A percentile compares a stretch with the other conserved stretches of the same genome.
These are phyloP conservation scores for Microcebus murinus DNA, from an alignment of 2,113 vertebrate species.

Conservation along the genomic window DNA sequence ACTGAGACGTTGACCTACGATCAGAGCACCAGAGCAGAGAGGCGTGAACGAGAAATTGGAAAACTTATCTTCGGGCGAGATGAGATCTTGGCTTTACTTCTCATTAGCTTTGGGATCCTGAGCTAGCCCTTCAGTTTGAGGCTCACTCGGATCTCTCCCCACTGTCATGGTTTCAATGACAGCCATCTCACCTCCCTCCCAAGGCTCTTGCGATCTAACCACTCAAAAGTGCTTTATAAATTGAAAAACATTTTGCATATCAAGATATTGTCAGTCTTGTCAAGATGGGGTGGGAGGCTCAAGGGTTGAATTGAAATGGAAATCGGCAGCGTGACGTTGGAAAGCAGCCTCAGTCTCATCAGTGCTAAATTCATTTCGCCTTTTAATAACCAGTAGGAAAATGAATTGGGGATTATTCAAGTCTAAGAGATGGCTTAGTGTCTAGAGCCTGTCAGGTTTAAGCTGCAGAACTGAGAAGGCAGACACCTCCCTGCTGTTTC, in stretches of 20 bases:
- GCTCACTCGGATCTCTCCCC: neutral
- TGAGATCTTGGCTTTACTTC: neutral
- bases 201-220: neutral
- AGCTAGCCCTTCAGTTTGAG: neutral
- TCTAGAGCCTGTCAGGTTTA: neutral
- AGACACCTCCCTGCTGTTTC: neutral
- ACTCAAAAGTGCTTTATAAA: neutral
- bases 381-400: conserved; percentile 63
- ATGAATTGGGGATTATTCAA: conserved; percentile 44
- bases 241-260: neutral
- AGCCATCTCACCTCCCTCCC: neutral
- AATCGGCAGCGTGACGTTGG: neutral
- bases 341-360: neutral
- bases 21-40: neutral
- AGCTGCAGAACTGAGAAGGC: neutral
- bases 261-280: neutral
- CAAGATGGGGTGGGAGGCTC: neutral
- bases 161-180: neutral
- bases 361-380: conserved; percentile 46
- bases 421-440: conserved; percentile 10
- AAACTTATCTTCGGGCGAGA: neutral
- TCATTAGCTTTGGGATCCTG: neutral
- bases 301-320: neutral
- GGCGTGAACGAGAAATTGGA: neutral
- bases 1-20: neutral